These are phyloP conservation scores for Drosophila mettleri DNA, from an alignment of 2,888 invertebrate species.

Conservation along the genomic window DNA sequence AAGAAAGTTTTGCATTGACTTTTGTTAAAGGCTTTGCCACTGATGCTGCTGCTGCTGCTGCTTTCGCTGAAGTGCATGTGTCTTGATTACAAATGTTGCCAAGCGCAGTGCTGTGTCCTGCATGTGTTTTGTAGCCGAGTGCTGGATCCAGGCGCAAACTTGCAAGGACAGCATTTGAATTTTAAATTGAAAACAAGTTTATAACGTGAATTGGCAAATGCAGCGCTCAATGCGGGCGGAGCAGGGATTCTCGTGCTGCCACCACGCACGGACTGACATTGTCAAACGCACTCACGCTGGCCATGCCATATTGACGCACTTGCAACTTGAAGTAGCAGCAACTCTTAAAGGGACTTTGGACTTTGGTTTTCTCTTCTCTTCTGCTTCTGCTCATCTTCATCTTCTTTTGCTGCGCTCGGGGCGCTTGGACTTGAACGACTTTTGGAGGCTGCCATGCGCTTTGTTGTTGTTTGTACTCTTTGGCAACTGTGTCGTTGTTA, in stretches of 20 bases:
- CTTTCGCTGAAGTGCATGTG: constrained; percentile 42
- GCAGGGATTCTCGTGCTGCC: constrained; percentile 36
- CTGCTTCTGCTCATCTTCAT: too few relatives aligned
- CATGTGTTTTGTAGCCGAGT: constrained; percentile 6
- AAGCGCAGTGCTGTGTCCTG: constrained; percentile 28
- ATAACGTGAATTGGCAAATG: constrained; percentile 75
- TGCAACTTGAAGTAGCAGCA: constrained; percentile 66
- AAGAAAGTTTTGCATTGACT: constrained; percentile 46
- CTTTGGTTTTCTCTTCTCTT: constrained; percentile 25
- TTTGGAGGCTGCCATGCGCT: constrained; percentile 46
- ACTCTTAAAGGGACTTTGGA: constrained; percentile 68
- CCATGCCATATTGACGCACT: constrained; percentile 61
- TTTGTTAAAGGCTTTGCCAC: constrained; percentile 47
- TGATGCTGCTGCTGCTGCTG: constrained; percentile 4
- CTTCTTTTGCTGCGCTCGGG: constrained; percentile 6
- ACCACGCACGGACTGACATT: constrained; percentile 66
- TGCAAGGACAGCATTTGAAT: constrained; percentile 66
- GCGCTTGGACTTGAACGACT: constrained; percentile 61
- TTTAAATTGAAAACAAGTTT: constrained; percentile 77
- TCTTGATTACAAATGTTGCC: constrained; percentile 46
- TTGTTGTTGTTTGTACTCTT: constrained; percentile 42
- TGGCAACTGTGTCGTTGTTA: constrained; percentile 48
- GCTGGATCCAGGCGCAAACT: constrained; percentile 44
- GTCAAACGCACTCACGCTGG: constrained; percentile 41
- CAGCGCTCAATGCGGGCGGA: constrained; percentile 25